Conservation (phyloP, 2,888 invertebrate genomes). For the Meganola albula region DNA sequence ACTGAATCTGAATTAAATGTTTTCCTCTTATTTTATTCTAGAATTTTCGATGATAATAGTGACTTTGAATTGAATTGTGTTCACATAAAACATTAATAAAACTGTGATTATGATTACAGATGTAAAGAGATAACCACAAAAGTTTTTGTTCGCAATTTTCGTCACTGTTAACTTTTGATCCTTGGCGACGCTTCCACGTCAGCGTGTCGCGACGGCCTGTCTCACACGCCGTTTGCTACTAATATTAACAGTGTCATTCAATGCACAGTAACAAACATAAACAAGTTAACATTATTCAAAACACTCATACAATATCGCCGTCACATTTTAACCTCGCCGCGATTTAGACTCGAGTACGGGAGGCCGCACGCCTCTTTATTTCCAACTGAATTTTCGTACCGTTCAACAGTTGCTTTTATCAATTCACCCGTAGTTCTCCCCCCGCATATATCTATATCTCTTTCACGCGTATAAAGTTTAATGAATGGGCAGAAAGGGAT, state of each 20-base stretch:
- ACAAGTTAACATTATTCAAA: constrained; percentile 43
- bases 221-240: constrained; percentile 33
- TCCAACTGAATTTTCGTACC: constrained; percentile 68
- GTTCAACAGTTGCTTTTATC: constrained; percentile 74
- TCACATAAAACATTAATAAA: no score
- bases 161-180: constrained; percentile 68
- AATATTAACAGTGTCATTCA: constrained; percentile 31
- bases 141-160: constrained; percentile 60
- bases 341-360: constrained; percentile 37
- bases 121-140: constrained; percentile 48
- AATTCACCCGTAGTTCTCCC: constrained; percentile 57
- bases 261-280: constrained; percentile 44
- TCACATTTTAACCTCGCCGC: constrained; percentile 67
- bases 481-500: constrained; percentile 44
- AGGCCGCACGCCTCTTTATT: constrained; percentile 50
- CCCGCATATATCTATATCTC: constrained; percentile 50
- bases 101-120: constrained; percentile 46
- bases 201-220: constrained; percentile 43
- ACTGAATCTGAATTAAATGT: no score
- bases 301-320: constrained; percentile 58
- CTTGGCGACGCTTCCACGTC: constrained; percentile 68
- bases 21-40: no score
- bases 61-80: no score
- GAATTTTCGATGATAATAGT: constrained; percentile 66
- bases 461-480: constrained; percentile 39